Conservation (phyloP, 2,888 invertebrate genomes). For the Brachyptera putata region DNA sequence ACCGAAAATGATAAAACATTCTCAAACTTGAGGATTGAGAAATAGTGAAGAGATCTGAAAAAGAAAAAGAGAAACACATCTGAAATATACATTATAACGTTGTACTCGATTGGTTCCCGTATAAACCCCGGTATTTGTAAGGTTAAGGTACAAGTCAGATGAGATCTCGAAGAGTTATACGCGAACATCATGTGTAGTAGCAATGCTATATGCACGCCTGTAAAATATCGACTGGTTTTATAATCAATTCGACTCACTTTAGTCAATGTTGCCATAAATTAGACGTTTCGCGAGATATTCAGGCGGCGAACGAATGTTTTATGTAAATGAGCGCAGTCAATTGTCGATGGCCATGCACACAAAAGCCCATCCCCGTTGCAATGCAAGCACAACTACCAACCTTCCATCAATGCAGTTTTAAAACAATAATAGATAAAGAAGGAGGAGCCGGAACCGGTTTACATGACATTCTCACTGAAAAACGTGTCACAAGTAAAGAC, state of each 20-base stretch:
- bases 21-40: too few species aligned
- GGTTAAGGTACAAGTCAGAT: too few species aligned
- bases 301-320: constrained; percentile 13
- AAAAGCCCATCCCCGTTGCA: constrained; percentile 4
- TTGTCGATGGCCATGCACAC: not conserved
- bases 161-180: constrained; percentile 14
- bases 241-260: constrained; percentile 18
- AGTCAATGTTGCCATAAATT: constrained; percentile 15
- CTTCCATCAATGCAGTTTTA: constrained; percentile 12
- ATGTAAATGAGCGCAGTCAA: constrained; percentile 22
- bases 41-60: too few species aligned
- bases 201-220: not conserved
- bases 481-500: not conserved
- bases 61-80: not conserved
- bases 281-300: not conserved
- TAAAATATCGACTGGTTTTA: constrained; percentile 11
- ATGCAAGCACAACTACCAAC: not conserved
- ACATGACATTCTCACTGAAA: not conserved
- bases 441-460: constrained; percentile 28
- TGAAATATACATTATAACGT: not conserved
- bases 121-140: constrained; percentile 8
- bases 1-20: too few species aligned
- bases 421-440: not conserved
- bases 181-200: constrained; percentile 10
- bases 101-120: constrained; percentile 2